Base-by-base conservation (phyloP, 2,113 vertebrate species). In the Malurus cyaneus region DNA sequence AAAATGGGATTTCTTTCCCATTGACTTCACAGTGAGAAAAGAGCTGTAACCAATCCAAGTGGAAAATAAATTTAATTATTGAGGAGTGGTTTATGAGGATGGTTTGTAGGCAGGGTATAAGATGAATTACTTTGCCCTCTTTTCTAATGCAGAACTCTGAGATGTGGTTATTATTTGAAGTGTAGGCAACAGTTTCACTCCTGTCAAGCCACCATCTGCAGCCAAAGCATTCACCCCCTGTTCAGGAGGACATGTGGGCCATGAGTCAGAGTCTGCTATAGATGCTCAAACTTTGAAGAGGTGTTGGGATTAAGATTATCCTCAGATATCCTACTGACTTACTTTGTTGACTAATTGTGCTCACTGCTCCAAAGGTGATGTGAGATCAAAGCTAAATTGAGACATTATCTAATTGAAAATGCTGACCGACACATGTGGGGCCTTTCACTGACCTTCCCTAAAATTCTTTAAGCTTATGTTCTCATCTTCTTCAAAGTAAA, bases 391-490 rank as follows among this genome's bases (percentile, higher is more conserved):
- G 18, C 25, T 73, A 72, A 66, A 24, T 17, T 54, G 14, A 73
- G 56, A 50, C 21, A 15, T 65, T 61, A 62, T 12, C 14, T 50
- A 19, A 39, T 3, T 80, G 18, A 91, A 39, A 34, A 41, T 76
- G 19, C 14, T 76, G 18, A 47, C 20, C 1, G 1, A 25, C 2
- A 1, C 21, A 13, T 4, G 18, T 44, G 18, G 11, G 19, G 4
- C 5, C 15, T 88, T 76, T 59, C 44, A 69, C 25, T 80, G 9
- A 57, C 9, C 7, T 66, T 53, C 70, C 50, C 50, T 80, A 29
- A 29, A 26, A 18, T 34, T 80, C 88, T 94, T 94, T n/a, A 70
- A 78, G 19, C 4, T 56, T 16, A 25, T 41, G 10, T 42, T 78
- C 9, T 66, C 10, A 46, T 71, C 6, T 83, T 6, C 8, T 42